Evolutionary conservation across 2,113 vertebrate species (phyloP).

Genomic region (Azemiops feae): DNA sequence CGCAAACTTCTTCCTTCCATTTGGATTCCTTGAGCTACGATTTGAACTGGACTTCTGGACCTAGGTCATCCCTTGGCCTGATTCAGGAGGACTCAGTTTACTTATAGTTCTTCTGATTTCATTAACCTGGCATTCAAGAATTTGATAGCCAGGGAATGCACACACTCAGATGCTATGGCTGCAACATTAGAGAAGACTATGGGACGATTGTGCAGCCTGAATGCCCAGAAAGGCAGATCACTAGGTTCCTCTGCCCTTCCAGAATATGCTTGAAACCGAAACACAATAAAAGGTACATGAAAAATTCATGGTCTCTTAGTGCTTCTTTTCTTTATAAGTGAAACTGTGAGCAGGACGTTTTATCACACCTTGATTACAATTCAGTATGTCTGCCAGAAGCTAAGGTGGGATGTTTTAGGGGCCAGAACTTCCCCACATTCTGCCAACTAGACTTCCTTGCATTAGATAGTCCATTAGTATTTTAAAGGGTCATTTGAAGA

Average conservation of each 20-base stretch:
- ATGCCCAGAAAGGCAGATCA: not conserved
- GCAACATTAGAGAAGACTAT: not conserved
- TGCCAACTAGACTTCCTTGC: not conserved
- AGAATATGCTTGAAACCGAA: not conserved
- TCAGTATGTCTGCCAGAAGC: not conserved
- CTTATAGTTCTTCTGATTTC: not conserved
- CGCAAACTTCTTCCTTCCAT: not conserved
- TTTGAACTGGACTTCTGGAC: not conserved
- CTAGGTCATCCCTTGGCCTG: not conserved
- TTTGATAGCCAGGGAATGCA: no score
- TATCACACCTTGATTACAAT: constrained; percentile 2
- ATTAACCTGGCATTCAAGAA: no score
- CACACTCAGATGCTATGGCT: not conserved
- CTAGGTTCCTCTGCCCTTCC: not conserved
- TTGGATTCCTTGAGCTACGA: not conserved
- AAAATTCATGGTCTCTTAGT: not conserved
- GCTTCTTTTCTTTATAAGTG: not conserved
- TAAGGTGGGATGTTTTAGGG: not conserved
- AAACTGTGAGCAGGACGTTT: not conserved
- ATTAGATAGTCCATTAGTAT: not conserved
- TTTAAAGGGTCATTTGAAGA: not conserved
- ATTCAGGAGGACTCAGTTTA: not conserved
- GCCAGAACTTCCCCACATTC: not conserved
- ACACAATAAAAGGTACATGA: not conserved
- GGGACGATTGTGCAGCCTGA: no score